A percentile compares a stretch with the other conserved stretches of the same genome.
Evolutionary conservation across 2,113 vertebrate genomes (phyloP).

Genomic region (Cercopithecus mona): DNA sequence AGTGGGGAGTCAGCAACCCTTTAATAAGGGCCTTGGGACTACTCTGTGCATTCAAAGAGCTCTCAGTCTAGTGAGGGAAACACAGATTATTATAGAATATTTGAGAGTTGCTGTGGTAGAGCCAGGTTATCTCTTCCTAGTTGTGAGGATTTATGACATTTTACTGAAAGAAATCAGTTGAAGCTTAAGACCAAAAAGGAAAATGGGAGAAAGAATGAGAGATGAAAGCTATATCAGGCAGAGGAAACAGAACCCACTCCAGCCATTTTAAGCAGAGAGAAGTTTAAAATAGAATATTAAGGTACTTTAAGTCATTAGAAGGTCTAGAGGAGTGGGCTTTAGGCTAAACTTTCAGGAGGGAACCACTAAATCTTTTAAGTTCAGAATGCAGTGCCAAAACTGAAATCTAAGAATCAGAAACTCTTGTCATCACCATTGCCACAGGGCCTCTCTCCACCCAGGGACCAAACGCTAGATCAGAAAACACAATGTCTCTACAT

Average conservation of each 20-base stretch:
- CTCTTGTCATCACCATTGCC: not conserved
- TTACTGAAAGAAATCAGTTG: conserved; percentile 15
- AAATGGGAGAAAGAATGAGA: not conserved
- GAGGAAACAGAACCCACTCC: not conserved
- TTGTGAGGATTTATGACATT: not conserved
- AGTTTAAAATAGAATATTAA: not conserved
- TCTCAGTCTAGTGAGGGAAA: not conserved
- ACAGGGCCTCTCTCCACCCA: not conserved
- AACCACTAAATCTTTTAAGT: not conserved
- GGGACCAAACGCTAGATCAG: not conserved
- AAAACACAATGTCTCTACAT: not conserved
- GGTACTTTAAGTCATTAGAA: not conserved
- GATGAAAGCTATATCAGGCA: not conserved
- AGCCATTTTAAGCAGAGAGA: not conserved
- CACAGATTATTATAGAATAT: not conserved
- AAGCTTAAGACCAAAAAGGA: conserved; percentile 23
- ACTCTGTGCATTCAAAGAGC: not conserved
- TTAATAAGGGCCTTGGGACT: not conserved
- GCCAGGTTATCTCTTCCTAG: not conserved
- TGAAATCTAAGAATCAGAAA: not conserved
- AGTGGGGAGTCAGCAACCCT: not conserved
- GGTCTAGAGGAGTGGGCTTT: not conserved
- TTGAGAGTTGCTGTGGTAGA: not conserved
- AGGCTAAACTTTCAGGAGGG: not conserved
- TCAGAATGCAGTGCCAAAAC: not conserved